Conservation (phyloP, 2,888 invertebrate species). For the Hemaris fuciformis region DNA sequence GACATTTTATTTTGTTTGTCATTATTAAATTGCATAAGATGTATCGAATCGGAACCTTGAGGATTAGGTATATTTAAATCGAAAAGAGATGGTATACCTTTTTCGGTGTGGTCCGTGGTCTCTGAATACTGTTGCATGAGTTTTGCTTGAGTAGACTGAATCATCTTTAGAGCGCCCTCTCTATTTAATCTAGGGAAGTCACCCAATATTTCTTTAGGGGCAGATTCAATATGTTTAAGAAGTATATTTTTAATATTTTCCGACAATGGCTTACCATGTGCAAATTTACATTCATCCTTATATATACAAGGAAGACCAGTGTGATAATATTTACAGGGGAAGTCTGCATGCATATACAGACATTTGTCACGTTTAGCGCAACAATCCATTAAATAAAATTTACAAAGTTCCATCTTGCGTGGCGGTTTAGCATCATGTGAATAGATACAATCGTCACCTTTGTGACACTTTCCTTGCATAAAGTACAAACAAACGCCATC, state of each 20-base stretch:
- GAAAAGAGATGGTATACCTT: slow-evolving; percentile 71
- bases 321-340: slow-evolving; percentile 98
- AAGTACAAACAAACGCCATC: slow-evolving; percentile 91
- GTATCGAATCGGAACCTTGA: slow-evolving; percentile 46
- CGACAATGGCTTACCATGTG: slow-evolving; percentile 92
- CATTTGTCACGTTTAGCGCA: slow-evolving; percentile 98
- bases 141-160: slow-evolving; percentile 69
- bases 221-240: slow-evolving; percentile 91
- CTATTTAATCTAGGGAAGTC: slow-evolving; percentile 92
- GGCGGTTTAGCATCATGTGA: slow-evolving; percentile 92
- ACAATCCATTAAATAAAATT: slow-evolving; percentile 97
- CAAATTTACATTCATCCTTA: slow-evolving; percentile 95
- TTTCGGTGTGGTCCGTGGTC: slow-evolving; percentile 54
- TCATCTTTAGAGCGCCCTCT: slow-evolving; percentile 86
- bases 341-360: slow-evolving; percentile 97
- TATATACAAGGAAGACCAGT: slow-evolving; percentile 92
- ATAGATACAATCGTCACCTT: slow-evolving; percentile 92
- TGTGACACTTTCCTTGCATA: slow-evolving; percentile 94
- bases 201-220: slow-evolving; percentile 95
- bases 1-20: slow-evolving; percentile 67
- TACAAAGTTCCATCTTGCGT: slow-evolving; percentile 96
- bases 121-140: slow-evolving; percentile 70
- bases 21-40: slow-evolving; percentile 55
- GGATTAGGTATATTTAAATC: slow-evolving; percentile 73
- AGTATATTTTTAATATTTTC: slow-evolving; percentile 87